Base-by-base conservation (phyloP, 2,888 invertebrate genomes). In the Sinelater perroti region DNA sequence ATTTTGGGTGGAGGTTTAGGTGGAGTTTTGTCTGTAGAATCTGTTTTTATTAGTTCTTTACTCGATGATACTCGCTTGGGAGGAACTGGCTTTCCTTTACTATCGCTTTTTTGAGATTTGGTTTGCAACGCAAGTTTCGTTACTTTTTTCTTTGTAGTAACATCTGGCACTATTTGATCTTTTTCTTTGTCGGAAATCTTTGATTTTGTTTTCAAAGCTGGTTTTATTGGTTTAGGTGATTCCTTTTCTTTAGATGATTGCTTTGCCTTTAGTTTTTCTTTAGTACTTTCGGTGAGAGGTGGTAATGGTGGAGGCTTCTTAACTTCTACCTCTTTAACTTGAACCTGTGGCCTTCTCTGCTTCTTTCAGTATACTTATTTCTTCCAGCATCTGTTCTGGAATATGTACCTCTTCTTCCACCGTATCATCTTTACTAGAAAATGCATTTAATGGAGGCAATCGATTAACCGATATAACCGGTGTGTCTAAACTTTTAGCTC, bases 351-450 rank as follows among this genome's bases (percentile, higher is more conserved):
- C 81, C 81, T 50, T 63, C n/a, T n/a, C n/a, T n/a, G n/a, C n/a
- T n/a, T n/a, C n/a, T n/a, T n/a, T n/a, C n/a, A n/a, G n/a, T n/a
- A 3, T 30, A 3, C 3, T 17, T 16, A 13, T 30, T 42, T 30
- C 30, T 3, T 30, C 35, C 26, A 6, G 6, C 4, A 45, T 3
- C 18, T 44, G 30, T 14, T 52, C 40, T 24, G 28, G 10, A 11
- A 24, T 38, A 21, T 49, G 46, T 16, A 14, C 44, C 7, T 85
- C 84, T 67, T 87, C 86, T 66, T 88, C 93, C 0, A 93, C 87
- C 0, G 93, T 93, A 72, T 93, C 93, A 73, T 93, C 93, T 78
- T 93, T 93, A 16, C 92, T 91, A 1, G 93, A 93, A 74, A 93
- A 92, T 0, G 93, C 90, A 76, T 92, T 91, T 76, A 90, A 87